Percentiles rank a stretch among this genome's conserved stretches.
phyloP scores from a whole-genome alignment of 2,797 vertebrate genomes.

The Phataginus tetradactyla region DNA sequence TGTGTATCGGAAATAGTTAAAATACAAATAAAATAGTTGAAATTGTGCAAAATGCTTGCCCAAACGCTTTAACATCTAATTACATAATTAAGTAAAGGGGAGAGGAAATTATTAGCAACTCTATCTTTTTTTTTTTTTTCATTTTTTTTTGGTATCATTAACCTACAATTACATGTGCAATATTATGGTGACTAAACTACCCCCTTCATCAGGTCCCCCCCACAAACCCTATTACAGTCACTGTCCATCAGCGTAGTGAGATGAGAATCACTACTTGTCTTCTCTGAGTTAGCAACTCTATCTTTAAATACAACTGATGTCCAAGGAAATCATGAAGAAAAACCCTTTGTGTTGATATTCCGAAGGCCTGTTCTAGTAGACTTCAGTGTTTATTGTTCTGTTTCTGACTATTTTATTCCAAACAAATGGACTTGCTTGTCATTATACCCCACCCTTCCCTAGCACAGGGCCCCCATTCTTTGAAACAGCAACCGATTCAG shows the following conservation, averaged over 20 bases:
- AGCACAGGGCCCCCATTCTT: constrained; percentile 77
- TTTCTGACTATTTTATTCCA: constrained; percentile 75
- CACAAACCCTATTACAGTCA: too few relatives aligned
- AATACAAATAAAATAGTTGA: constrained; percentile 53
- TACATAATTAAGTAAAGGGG: constrained; percentile 65
- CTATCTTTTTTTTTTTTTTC: too few relatives aligned
- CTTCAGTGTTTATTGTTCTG: constrained; percentile 80
- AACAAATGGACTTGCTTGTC: constrained; percentile 69
- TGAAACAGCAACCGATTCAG: constrained; percentile 77
- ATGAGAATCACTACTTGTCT: too few relatives aligned
- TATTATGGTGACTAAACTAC: too few relatives aligned
- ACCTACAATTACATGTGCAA: too few relatives aligned
- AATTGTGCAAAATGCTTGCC: constrained; percentile 26
- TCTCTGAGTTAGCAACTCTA: constrained; percentile 51
- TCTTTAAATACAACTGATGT: constrained; percentile 62
- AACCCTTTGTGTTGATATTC: constrained; percentile 74
- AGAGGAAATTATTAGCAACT: constrained; percentile 76
- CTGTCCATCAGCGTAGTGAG: too few relatives aligned
- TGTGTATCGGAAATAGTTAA: constrained; percentile 16
- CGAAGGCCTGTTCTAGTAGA: constrained; percentile 63
- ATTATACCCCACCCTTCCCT: constrained; percentile 70
- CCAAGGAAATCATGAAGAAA: constrained; percentile 73
- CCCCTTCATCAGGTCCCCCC: too few relatives aligned
- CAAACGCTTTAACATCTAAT: constrained; percentile 47
- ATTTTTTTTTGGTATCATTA: too few relatives aligned